Base-by-base conservation (phyloP, 2,113 vertebrate genomes). In the Pachypanchax playfairii region DNA sequence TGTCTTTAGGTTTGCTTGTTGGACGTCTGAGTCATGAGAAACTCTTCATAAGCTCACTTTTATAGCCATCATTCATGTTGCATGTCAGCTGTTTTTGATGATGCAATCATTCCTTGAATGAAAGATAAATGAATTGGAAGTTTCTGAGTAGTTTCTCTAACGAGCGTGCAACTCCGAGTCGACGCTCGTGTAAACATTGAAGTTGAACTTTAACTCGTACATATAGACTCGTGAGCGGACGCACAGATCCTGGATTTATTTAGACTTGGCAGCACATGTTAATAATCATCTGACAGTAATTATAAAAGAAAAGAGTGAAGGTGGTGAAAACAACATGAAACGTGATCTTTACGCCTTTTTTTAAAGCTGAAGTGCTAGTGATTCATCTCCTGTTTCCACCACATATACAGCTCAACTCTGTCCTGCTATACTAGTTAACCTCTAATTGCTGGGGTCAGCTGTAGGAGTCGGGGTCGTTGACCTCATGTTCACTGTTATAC, bases 201-300 rank as follows among this genome's bases (percentile, higher is more conserved):
- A 21, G 42, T 44, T 61, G 35, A 66, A 58, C 55, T 51, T 72
- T 25, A 67, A 82, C 42, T 21, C 62, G 28, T 33, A 18, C 48
- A 8, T 18, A 49, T 31, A 39, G 53, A 49, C n/a, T 48, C 7
- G 18, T 48, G 36, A 22, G 39, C 61, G 50, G 20, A 47, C 41
- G 52, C 39, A 28, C 38, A 4, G 43, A 28, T 51, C 28, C 44
- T 42, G 18, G 5, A 46, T 65, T 59, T 6, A 20, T 29, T 22
- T 43, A 36, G 66, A 67, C 53, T 41, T 26, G 38, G 70, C 71
- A 72, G 67, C 66, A 18, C 56, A 79, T 72, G 69, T 82, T 67
- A 61, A 80, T 64, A 73, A 77, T 72, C 70, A 74, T 36, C 25
- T 31, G 68, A 44, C 53, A 42, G 53, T 75, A 77, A 88, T 81